These are phyloP conservation scores for Anoplophora glabripennis DNA, from an alignment of 1,140 invertebrate species.

Conservation along the genomic window DNA sequence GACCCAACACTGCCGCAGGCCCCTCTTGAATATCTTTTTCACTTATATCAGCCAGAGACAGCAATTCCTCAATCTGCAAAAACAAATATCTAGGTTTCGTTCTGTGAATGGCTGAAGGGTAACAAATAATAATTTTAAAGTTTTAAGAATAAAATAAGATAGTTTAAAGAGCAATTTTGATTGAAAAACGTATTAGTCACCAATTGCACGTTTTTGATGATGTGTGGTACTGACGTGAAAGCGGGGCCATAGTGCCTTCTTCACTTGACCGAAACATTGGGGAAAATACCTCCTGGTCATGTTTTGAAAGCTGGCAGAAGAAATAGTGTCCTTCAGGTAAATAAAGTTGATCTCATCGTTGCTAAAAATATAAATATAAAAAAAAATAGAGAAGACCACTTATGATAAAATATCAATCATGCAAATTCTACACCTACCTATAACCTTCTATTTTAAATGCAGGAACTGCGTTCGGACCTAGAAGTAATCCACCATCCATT, in stretches of 20 bases:
- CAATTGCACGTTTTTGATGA: no score
- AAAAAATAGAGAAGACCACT: no score
- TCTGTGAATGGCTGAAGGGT: no score
- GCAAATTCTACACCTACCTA: conserved; percentile 1
- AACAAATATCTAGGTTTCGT: no score
- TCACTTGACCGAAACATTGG: conserved; percentile 19
- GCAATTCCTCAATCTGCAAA: conserved; percentile 20
- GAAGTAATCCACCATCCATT: conserved; percentile 7
- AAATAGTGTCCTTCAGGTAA: conserved; percentile 15
- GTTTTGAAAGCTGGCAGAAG: conserved; percentile 22
- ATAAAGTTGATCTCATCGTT: conserved; percentile 23
- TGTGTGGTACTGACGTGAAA: no score
- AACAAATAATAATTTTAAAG: no score
- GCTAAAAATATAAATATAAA: conserved; percentile 11
- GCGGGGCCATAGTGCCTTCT: conserved; percentile 8
- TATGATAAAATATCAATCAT: no score
- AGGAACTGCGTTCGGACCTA: conserved; percentile 27
- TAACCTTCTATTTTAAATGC: conserved; percentile 28
- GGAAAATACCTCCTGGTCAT: conserved; percentile 22
- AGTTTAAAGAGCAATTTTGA: no score
- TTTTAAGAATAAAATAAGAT: no score
- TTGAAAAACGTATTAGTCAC: no score
- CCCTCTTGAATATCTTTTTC: conserved; percentile 20
- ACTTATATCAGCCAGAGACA: conserved; percentile 20
- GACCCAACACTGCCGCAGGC: conserved; percentile 22